Percentiles rank a stretch among this genome's conserved stretches.
phyloP scores from a whole-genome alignment of 2,888 invertebrate genomes.

The Archips xylosteana region DNA sequence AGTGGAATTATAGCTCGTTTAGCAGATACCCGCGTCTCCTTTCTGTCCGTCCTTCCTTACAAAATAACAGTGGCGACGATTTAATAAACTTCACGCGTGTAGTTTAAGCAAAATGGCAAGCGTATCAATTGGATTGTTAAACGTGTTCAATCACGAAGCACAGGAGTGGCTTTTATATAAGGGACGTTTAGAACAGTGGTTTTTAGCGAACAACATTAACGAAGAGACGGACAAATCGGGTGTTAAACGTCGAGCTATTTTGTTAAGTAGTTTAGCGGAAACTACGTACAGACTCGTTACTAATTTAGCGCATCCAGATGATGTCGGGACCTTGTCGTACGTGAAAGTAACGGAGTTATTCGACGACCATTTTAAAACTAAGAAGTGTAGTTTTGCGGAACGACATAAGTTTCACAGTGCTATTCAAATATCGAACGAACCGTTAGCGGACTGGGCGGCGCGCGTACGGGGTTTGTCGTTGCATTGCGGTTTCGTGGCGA shows the following conservation, averaged over 20 bases:
- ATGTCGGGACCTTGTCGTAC: conserved; percentile 21
- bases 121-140: not conserved
- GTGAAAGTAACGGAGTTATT: conserved; percentile 23
- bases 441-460: conserved; percentile 40
- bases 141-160: not conserved
- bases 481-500: conserved; percentile 42
- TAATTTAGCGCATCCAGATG: not conserved
- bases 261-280: conserved; percentile 12
- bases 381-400: conserved; percentile 37
- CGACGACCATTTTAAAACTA: conserved; percentile 37
- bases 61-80: conserved; percentile 4
- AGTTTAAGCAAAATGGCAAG: not conserved
- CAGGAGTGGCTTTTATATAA: conserved; percentile 14
- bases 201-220: conserved; percentile 17
- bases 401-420: conserved; percentile 39
- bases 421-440: conserved; percentile 25
- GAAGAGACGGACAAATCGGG: not conserved
- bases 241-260: conserved; percentile 8
- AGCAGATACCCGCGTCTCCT: not conserved
- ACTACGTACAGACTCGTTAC: not conserved
- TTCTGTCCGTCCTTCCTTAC: not conserved
- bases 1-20: too few relatives aligned
- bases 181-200: conserved; percentile 18
- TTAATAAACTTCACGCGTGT: not conserved
- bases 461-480: conserved; percentile 41